Conservation (phyloP, 2,113 vertebrate species). For the Bufo bufo region DNA sequence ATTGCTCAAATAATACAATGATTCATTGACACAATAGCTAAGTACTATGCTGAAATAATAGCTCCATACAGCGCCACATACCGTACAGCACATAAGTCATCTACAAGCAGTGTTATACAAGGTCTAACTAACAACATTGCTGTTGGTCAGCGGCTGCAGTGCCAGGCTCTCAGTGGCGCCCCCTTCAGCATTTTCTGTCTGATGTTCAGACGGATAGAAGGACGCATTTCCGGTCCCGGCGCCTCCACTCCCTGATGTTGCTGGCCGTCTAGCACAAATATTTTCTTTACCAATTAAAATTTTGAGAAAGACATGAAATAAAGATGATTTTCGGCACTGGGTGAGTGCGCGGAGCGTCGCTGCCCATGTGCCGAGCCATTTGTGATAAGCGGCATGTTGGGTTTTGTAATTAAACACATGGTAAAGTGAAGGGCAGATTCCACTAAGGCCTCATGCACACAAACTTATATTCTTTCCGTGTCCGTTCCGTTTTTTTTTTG, state of each 20-base stretch:
- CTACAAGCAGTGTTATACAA: too few species aligned
- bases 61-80: too few species aligned
- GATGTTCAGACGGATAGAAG: not conserved
- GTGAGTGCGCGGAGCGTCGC: constrained; percentile 25
- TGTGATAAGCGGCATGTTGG: constrained; percentile 58
- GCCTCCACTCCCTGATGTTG: constrained; percentile 3
- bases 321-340: constrained; percentile 50
- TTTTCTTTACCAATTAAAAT: constrained; percentile 50
- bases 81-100: too few species aligned
- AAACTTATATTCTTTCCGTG: too few species aligned
- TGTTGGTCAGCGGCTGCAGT: too few species aligned
- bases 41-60: too few species aligned
- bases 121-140: too few species aligned
- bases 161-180: too few species aligned
- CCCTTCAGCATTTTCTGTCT: not conserved
- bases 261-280: constrained; percentile 57
- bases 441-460: not conserved
- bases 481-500: too few species aligned
- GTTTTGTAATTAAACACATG: constrained; percentile 60
- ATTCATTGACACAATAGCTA: too few species aligned
- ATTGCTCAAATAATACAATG: too few species aligned
- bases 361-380: constrained; percentile 58
- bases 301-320: constrained; percentile 57
- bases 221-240: not conserved
- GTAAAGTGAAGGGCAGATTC: constrained; percentile 47